phyloP scores from a whole-genome alignment of 2,113 vertebrate genomes.

The Sinocyclocheilus rhinocerous region DNA sequence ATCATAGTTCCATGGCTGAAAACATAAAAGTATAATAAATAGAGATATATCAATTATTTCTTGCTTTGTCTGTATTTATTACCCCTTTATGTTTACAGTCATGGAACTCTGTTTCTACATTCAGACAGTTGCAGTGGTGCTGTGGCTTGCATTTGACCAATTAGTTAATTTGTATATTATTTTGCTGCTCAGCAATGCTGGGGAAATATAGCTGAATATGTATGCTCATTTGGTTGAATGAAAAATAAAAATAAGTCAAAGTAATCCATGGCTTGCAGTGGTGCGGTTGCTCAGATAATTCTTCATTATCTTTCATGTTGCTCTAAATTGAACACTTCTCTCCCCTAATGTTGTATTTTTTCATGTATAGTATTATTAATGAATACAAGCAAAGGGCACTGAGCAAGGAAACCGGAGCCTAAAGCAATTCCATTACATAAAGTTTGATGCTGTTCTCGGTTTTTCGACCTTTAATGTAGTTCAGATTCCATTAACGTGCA shows the following conservation, averaged over 20 bases:
- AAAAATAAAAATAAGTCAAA: background rate
- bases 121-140: background rate
- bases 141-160: background rate
- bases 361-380: slow-evolving; percentile 16
- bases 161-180: background rate
- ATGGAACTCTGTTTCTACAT: background rate
- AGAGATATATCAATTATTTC: background rate
- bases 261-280: background rate
- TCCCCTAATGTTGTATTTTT: background rate
- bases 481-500: slow-evolving; percentile 44
- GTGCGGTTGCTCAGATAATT: background rate
- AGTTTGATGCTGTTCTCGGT: slow-evolving; percentile 37
- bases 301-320: background rate
- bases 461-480: slow-evolving; percentile 42
- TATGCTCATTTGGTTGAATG: background rate
- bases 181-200: background rate
- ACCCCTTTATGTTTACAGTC: background rate
- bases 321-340: background rate
- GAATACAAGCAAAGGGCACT: background rate
- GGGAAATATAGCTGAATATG: background rate
- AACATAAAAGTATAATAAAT: background rate
- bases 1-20: background rate
- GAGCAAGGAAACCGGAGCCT: background rate
- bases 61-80: background rate
- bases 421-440: slow-evolving; percentile 24